Base-by-base conservation (phyloP, 2,888 invertebrate genomes). In the Drosophila algonquin region DNA sequence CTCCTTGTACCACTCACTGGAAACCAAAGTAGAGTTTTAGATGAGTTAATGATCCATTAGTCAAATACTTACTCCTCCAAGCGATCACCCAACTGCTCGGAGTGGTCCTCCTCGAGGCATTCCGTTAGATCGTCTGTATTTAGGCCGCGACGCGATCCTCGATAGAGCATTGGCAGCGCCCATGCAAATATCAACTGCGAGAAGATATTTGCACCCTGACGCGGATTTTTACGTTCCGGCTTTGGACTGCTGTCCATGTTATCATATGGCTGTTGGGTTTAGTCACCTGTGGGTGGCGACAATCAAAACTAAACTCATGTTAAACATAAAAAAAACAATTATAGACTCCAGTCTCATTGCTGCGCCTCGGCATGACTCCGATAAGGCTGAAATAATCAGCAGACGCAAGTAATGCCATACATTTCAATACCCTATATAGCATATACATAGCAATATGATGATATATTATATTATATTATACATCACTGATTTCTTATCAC, bases 1-100 rank as follows among this genome's bases (percentile, higher is more conserved):
- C 91, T 95, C 95, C 89, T 94, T 94, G 70, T 93, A 92, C 95
- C 95, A 95, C 93, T 95, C 94, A 87, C 95, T 95, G 8, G 2
- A 30, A 30, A 30, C 7, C 7, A 92, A 3, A 64, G 61, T 30
- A 45, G n/a, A 18, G 27, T 45, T 50, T 10, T 1, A 12, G 6
- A 5, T 9, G 1, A 7, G 1, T 7, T 0, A 6, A 4, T 0
- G 2, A 18, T 60, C 6, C 45, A 0, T 6, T 1, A 27, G n/a
- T 12, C 0, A 3, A 3, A n/a, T 2, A 77, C 88, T 81, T 81
- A 92, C 92, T 89, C 80, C 73, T 93, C 92, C 35, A 92, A 74
- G 5, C 82, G 83, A 81, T 92, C 92, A 6, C 92, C 92, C 10
- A 92, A 71, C 45, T 82, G 84, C 68, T 92, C 91, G 1, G 92